A percentile compares a stretch with the other conserved stretches of the same genome.
Evolutionary conservation across 2,113 vertebrate genomes (phyloP).

Genomic region (Clarias magur): DNA sequence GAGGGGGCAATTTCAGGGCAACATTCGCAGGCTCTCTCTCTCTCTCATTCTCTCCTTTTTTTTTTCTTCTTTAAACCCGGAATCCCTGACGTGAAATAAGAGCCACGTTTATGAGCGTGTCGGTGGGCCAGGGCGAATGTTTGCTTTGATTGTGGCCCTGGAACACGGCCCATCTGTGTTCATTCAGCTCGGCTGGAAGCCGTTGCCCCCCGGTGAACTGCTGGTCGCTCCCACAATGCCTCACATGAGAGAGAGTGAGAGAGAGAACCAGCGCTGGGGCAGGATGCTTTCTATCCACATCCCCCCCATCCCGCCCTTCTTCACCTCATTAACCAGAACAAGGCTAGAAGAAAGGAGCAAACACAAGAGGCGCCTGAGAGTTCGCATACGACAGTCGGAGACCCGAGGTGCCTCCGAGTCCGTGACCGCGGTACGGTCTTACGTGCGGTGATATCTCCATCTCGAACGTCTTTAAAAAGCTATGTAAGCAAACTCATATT

Average conservation of each 20-base stretch:
- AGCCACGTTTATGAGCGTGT: constrained; percentile 66
- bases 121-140: constrained; percentile 63
- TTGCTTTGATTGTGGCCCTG: constrained; percentile 70
- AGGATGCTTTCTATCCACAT: constrained; percentile 48
- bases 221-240: constrained; percentile 49
- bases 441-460: neutral
- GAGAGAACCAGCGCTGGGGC: neutral
- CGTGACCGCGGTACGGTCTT: neutral
- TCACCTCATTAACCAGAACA: constrained; percentile 49
- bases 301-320: constrained; percentile 20
- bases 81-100: constrained; percentile 64
- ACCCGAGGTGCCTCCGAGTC: neutral
- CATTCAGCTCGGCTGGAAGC: constrained; percentile 61
- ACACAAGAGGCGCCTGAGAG: constrained; percentile 12
- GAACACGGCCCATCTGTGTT: constrained; percentile 69
- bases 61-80: constrained; percentile 31
- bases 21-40: neutral
- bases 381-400: neutral
- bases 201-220: constrained; percentile 48
- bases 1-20: constrained; percentile 26
- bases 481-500: constrained; percentile 12
- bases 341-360: constrained; percentile 18
- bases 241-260: constrained; percentile 27
- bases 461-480: neutral
- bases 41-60: too few species aligned